phyloP scores from a whole-genome alignment of 2,797 vertebrate genomes.

The Cichlasoma orientale region DNA sequence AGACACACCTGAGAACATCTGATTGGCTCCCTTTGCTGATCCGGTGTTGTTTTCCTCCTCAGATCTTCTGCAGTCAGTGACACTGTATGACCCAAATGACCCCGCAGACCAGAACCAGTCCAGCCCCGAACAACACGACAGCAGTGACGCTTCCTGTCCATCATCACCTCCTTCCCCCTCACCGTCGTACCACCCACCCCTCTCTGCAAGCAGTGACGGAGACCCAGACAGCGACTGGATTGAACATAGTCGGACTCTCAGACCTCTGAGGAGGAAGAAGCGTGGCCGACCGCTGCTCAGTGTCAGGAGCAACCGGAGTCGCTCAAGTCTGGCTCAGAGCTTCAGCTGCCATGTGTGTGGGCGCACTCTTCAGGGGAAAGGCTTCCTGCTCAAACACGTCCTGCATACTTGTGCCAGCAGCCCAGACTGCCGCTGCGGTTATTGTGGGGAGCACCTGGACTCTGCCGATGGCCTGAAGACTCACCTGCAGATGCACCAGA shows the following conservation, averaged over 20 bases:
- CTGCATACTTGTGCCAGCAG: slow-evolving; percentile 41
- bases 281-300: not conserved
- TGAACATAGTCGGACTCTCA: not conserved
- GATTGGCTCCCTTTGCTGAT: not conserved
- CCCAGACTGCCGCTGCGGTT: slow-evolving; percentile 40
- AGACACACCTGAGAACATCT: too few species aligned
- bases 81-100: not conserved
- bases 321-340: not conserved
- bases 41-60: not conserved
- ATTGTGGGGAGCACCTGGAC: slow-evolving; percentile 36
- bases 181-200: not conserved
- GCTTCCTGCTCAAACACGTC: slow-evolving; percentile 62
- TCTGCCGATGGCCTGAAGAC: not conserved
- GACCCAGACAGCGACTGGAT: slow-evolving; percentile 33
- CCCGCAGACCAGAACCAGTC: not conserved
- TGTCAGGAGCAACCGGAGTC: not conserved
- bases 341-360: slow-evolving; percentile 47
- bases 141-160: not conserved
- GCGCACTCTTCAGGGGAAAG: slow-evolving; percentile 52
- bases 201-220: not conserved
- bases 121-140: not conserved
- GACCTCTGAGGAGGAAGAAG: slow-evolving; percentile 21
- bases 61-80: slow-evolving; percentile 11
- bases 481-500: slow-evolving; percentile 48
- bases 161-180: not conserved